Evolutionary conservation across 2,888 invertebrate species (phyloP).

Genomic region (Harpalus rubripes): DNA sequence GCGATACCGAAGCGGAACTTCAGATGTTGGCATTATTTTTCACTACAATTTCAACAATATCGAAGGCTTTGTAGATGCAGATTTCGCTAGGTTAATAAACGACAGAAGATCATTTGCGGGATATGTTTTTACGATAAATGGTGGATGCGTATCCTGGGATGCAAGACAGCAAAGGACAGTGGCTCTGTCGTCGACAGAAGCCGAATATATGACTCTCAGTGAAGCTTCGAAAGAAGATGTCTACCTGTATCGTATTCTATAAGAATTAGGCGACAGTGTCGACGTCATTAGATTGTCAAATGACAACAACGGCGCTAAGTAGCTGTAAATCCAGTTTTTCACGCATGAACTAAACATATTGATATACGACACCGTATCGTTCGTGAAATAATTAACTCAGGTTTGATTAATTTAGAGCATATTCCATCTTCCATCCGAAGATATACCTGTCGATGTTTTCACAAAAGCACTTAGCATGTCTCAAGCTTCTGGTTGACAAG

Average conservation of each 20-base stretch:
- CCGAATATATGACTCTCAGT: constrained; percentile 8
- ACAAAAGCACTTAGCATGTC: background rate
- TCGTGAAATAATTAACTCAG: constrained; percentile 37
- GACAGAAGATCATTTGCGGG: constrained; percentile 27
- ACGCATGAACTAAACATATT: constrained; percentile 68
- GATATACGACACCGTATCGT: constrained; percentile 67
- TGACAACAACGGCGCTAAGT: constrained; percentile 64
- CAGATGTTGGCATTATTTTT: background rate
- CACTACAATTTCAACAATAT: background rate
- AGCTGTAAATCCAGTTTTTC: too few species aligned
- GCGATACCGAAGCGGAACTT: background rate
- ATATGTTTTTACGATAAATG: constrained; percentile 4
- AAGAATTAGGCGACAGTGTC: constrained; percentile 17
- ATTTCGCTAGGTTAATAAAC: background rate
- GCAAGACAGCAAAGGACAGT: constrained; percentile 18
- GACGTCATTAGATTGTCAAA: background rate
- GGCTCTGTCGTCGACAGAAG: background rate
- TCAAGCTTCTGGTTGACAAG: background rate
- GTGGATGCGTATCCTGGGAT: constrained; percentile 31
- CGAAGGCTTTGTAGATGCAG: constrained; percentile 1
- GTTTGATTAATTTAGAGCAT: background rate
- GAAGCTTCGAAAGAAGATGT: constrained; percentile 39
- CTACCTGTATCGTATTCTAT: constrained; percentile 34
- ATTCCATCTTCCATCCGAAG: background rate
- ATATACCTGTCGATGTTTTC: background rate